A percentile compares a stretch with the other conserved stretches of the same genome.
Evolutionary conservation across 2,888 invertebrate species (phyloP).

Genomic region (Apoda limacodes): DNA sequence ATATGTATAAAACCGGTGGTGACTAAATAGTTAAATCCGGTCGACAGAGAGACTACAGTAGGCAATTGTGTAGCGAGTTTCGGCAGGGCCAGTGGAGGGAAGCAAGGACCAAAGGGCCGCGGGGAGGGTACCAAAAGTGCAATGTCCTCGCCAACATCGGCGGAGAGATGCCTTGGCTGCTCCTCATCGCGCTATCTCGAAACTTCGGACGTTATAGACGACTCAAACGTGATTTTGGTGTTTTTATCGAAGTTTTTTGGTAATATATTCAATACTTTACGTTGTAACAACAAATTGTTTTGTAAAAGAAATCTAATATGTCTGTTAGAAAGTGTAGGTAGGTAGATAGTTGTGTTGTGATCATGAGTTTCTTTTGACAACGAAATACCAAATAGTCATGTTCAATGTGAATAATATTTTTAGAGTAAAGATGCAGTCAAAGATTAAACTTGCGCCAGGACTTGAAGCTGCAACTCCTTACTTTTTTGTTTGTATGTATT

Average conservation of each 20-base stretch:
- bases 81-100: slow-evolving; percentile 47
- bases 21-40: slow-evolving; percentile 63
- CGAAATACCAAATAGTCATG: too few species aligned
- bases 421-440: too few species aligned
- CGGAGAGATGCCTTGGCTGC: slow-evolving; percentile 47
- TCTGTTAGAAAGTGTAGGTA: too few species aligned
- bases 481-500: too few species aligned
- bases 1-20: slow-evolving; percentile 18
- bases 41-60: slow-evolving; percentile 39
- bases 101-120: slow-evolving; percentile 44
- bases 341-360: too few species aligned
- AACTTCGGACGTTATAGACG: slow-evolving; percentile 35
- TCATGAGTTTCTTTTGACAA: too few species aligned
- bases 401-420: too few species aligned
- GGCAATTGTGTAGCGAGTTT: slow-evolving; percentile 60
- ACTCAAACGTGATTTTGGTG: slow-evolving; percentile 6
- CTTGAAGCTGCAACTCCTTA: too few species aligned
- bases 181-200: slow-evolving; percentile 28
- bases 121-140: slow-evolving; percentile 51
- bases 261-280: too few species aligned
- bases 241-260: slow-evolving; percentile 41
- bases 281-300: too few species aligned
- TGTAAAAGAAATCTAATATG: too few species aligned
- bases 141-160: slow-evolving; percentile 66
- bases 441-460: too few species aligned